Evolutionary conservation across 2,113 vertebrate species (phyloP), one percentile per base, ranked within the genome.

Genomic region (Corvus moneduloides): DNA sequence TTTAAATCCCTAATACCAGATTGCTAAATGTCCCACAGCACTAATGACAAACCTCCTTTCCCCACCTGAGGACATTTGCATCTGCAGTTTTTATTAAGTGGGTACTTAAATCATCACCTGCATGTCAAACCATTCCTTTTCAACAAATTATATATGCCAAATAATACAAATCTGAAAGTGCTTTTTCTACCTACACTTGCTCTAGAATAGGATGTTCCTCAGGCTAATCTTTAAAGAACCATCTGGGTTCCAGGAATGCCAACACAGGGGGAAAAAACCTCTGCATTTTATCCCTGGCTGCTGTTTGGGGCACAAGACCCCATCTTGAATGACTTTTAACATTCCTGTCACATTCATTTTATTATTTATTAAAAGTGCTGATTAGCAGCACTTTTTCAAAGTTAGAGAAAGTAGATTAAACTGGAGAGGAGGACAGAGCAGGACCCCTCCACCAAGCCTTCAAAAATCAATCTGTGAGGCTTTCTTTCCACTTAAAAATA

Each of bases 231-330:
- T 71, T 56, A 64, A 55, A 49, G 63, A 86, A 51, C 4, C 13
- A 23, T 54, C 63, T 62, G 58, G 9, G 35, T 67, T 84, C 33
- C 52, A 43, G 30, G 48, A 89, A 77, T 13, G 9, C 15, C 48
- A 90, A 12, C 4, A 59, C 2, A 63, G 23, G 27, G 3, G 37
- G 11, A 91, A 63, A 51, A 5, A 0, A 0, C 3, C 3, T 22
- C 23, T 13, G 23, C 19, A 67, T 75, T 88, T 81, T 18, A 94
- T 13, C n/a, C 12, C 28, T 63, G 39, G 39, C 24, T 63, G 48
- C 43, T 90, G 26, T 77, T 35, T 37, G 35, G 52, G 39, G 11
- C 48, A 54, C 10, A 30, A 52, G 11, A 82, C 13, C 6, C 6
- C 26, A 68, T 19, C 52, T 4, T 32, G 46, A 68, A 58, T 24